Conservation (phyloP, 2,113 vertebrate genomes). For the Albula glossodonta region DNA sequence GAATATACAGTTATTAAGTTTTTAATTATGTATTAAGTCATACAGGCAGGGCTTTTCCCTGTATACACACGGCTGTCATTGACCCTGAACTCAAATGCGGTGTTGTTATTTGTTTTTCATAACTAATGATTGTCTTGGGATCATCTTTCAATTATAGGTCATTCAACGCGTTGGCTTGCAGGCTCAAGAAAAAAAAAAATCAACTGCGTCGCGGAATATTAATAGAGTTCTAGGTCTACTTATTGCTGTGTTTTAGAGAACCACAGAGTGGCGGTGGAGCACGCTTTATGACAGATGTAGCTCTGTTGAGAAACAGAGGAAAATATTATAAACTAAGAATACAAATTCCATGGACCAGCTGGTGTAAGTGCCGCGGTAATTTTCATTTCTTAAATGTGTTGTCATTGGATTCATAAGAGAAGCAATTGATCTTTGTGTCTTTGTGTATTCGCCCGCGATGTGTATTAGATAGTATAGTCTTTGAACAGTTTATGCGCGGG, state of each 20-base stretch:
- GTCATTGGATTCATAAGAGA: slow-evolving; percentile 16
- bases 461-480: slow-evolving; percentile 25
- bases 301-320: slow-evolving; percentile 27
- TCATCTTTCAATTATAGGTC: not conserved
- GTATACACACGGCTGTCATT: not conserved
- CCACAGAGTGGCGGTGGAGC: slow-evolving; percentile 83
- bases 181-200: not conserved
- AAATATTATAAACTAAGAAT: slow-evolving; percentile 38
- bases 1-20: not conserved
- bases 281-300: slow-evolving; percentile 63
- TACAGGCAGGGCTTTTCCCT: not conserved
- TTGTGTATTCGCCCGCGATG: not conserved
- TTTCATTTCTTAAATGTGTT: slow-evolving; percentile 27
- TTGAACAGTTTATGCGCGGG: slow-evolving; percentile 31
- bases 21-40: not conserved
- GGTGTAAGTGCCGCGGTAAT: slow-evolving; percentile 48
- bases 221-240: not conserved
- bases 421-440: not conserved
- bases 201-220: not conserved
- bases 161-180: not conserved
- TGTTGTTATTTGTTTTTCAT: not conserved
- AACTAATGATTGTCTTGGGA: not conserved
- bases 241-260: slow-evolving; percentile 40
- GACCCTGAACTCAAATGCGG: not conserved
- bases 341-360: slow-evolving; percentile 28